Base-by-base conservation (phyloP, 2,113 vertebrate genomes). In the Salvelinus namaycush region DNA sequence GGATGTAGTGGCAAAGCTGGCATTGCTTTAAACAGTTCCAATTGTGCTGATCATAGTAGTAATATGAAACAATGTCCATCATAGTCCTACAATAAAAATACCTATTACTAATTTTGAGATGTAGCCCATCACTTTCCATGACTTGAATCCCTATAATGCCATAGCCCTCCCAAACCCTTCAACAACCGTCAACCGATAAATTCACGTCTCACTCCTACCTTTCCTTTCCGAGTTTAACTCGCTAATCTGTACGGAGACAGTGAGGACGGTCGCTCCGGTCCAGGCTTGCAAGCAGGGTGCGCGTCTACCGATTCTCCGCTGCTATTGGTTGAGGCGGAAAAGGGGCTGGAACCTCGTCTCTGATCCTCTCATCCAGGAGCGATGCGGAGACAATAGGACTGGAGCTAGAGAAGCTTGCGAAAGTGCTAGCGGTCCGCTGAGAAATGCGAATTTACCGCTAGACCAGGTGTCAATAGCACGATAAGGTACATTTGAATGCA, bases 231-330 rank as follows among this genome's bases (percentile, higher is more conserved):
- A 60, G 16, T 31, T 24, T 49, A 3, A 1, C 31, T 54, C 13
- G 82, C 31, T 89, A 91, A 87, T 93, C 91, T 93, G 92, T 90
- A 90, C 76, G 86, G 91, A 92, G 89, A 92, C 92, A 91, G 88
- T 78, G 81, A n/a, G 80, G 80, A 79, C 86, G 76, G 26, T 49
- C 44, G 66, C 66, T 77, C 65, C 29, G 34, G 65, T 72, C 64
- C 59, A 27, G 76, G 51, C 75, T 39, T 39, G 44, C 22, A 48
- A n/a, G 74, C 71, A 67, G 29, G 68, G 44, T 72, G 59, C 62
- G 85, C 79, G 74, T 78, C 80, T 72, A 69, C 79, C 78, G 78
- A 84, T 78, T 78, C 87, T 6, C 81, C 78, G 77, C 85, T 76
- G 75, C 51, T 66, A 93, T 93, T 93, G 89, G 93, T 60, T 76